Evolutionary conservation across 1,140 invertebrate genomes (phyloP), one percentile per base, ranked within the genome.

Genomic region (Paraescarpia echinospica): DNA sequence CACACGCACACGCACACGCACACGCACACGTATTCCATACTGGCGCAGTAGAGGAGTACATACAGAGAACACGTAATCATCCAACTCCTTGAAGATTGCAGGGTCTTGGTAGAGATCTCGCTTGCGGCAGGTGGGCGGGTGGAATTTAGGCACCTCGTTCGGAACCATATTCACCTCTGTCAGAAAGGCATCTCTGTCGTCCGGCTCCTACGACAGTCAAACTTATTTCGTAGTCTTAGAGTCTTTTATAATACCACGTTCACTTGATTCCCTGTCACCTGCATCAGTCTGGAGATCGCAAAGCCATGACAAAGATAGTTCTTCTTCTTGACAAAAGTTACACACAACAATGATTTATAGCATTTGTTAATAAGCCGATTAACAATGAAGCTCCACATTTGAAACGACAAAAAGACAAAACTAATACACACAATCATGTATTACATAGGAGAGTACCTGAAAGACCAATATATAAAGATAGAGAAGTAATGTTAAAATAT

Each of bases 1-100:
- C 41, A 41, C 41, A 41, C 41, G 41, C 41, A 41, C 41, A 41
- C 41, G 41, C 41, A 41, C 41, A 41, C 41, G 41, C 41, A 41
- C 41, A 41, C 41, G 41, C 41, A 41, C 41, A 41, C 41, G 41
- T 12, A 41, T 77, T 31, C 59, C 14, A 77, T 12, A 77, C 22
- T 27, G 59, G 22, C 59, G 59, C 59, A 77, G 27, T 0, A 31
- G 59, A 12, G 9, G 4, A 22, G 27, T 5, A 94, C 97, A 97
- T 96, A 98, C 98, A 95, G 98, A 99, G 14, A 77, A 77, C 8
- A 77, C 59, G 59, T 77, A 31, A 18, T 77, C 27, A 27, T 77
- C 4, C 59, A 77, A 77, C 59, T 77, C 59, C 4, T 77, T 77
- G 59, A 77, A 77, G 59, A 77, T 18, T 27, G 4, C 22, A 4